Conservation (phyloP, 1,140 invertebrate genomes). For the Diorhabda elongata region DNA sequence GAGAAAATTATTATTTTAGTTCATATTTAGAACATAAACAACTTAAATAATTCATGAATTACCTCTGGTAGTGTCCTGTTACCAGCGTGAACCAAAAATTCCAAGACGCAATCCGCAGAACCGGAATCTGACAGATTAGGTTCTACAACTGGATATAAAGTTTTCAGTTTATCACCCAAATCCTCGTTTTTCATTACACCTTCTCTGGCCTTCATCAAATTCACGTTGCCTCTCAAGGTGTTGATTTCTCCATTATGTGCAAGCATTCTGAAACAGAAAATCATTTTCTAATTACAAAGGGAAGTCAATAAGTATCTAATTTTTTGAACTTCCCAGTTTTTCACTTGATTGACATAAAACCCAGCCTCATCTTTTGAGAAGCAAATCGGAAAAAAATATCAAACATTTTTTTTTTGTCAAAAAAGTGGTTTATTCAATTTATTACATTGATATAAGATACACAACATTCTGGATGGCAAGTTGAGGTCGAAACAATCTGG, state of each 20-base stretch:
- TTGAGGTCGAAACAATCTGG: too few species aligned
- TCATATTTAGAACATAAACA: too few species aligned
- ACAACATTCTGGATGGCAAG: too few species aligned
- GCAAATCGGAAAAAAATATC: too few species aligned
- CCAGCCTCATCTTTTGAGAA: too few species aligned
- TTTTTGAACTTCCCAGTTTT: neutral
- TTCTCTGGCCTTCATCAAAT: slow-evolving; percentile 97
- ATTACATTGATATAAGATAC: too few species aligned
- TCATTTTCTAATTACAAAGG: neutral
- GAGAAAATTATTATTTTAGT: too few species aligned
- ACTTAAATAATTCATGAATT: slow-evolving; percentile 9
- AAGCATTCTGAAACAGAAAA: slow-evolving; percentile 64
- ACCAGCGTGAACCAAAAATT: slow-evolving; percentile 93
- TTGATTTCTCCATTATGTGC: slow-evolving; percentile 99
- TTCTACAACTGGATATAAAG: slow-evolving; percentile 96
- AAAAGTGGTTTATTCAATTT: too few species aligned
- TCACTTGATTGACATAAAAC: neutral
- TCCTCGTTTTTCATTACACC: slow-evolving; percentile 90
- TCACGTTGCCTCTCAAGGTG: slow-evolving; percentile 95
- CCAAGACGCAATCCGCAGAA: slow-evolving; percentile 93
- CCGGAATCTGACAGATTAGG: slow-evolving; percentile 97
- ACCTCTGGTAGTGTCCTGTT: slow-evolving; percentile 85
- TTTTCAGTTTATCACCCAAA: slow-evolving; percentile 73
- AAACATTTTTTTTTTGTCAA: too few species aligned
- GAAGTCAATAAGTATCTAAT: neutral